Base-by-base conservation (phyloP, 2,888 invertebrate genomes). In the Plemyria rubiginata region DNA sequence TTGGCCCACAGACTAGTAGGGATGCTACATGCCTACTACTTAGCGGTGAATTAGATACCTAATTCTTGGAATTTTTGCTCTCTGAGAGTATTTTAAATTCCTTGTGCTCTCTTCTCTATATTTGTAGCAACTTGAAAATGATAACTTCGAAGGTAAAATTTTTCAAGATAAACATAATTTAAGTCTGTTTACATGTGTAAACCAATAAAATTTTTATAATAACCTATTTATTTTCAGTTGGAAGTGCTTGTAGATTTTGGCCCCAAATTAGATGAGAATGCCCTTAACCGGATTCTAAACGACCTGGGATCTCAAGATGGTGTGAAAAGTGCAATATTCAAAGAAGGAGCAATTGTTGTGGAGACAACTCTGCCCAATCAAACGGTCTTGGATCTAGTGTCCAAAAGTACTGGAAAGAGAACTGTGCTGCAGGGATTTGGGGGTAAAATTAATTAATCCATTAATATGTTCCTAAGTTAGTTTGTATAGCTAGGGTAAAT, bases 391-490 rank as follows among this genome's bases (percentile, higher is more conserved):
- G 88, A 94, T 41, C 78, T 95, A 38, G 93, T 95, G 5, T 74
- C 93, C 0, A 83, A 89, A 71, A 77, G 91, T 0, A 95, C 96
- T 0, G 98, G 98, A 0, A 94, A 93, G 62, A 93, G 95, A 70
- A 96, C 96, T 0, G 96, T 97, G 0, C 84, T 98, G 0, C 96
- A 96, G 76, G 98, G 98, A 5, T 95, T 95, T 84, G 97, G 97
- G 66, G 96, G 96, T 88, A 84, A 73, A 9, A 38, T 8, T 38
- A 11, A 2, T 11, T 38, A 4, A 6, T 38, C 11, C 11, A 11
- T 38, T 11, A 11, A 11, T 22, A 22, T 22, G 22, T 22, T 2
- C 22, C 22, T 22, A 22, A 22, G 22, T 22, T 22, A 22, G 22
- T 22, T 22, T 22, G 22, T 22, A 22, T 22, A 22, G 22, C 22